Evolutionary conservation across 1,140 invertebrate genomes (phyloP).

Genomic region (Cecropterus lyciades): DNA sequence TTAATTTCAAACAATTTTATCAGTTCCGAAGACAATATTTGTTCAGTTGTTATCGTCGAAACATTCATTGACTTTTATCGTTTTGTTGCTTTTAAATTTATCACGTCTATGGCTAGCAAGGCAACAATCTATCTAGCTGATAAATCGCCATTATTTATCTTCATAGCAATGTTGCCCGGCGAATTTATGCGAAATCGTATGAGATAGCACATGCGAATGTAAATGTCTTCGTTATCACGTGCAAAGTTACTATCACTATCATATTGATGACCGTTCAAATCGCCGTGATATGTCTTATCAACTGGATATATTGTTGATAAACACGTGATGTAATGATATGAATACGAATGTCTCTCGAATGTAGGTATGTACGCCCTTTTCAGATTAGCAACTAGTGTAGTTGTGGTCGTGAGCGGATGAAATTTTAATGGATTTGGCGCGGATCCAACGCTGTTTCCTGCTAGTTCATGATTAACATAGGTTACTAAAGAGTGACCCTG

Average conservation of each 20-base stretch:
- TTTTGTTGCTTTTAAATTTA: constrained; percentile 23
- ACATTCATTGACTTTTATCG: constrained; percentile 13
- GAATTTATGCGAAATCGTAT: constrained; percentile 29
- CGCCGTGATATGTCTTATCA: constrained; percentile 18
- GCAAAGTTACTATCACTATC: constrained; percentile 8
- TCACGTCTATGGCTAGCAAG: constrained; percentile 13
- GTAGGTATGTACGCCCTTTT: constrained; percentile 5
- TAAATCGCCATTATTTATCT: constrained; percentile 33
- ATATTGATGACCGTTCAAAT: constrained; percentile 21
- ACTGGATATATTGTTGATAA: constrained; percentile 11
- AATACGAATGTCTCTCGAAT: constrained; percentile 10
- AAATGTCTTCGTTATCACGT: constrained; percentile 12
- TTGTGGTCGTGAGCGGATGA: constrained; percentile 8
- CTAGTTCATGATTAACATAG: constrained; percentile 33
- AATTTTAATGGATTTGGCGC: constrained; percentile 34
- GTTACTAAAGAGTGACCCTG: constrained; percentile 22
- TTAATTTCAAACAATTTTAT: too few relatives aligned
- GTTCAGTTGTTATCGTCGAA: background rate
- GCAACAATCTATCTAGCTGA: constrained; percentile 22
- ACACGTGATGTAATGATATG: constrained; percentile 17
- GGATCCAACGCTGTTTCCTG: constrained; percentile 13
- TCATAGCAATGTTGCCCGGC: constrained; percentile 15
- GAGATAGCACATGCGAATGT: constrained; percentile 23
- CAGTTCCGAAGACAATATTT: too few relatives aligned
- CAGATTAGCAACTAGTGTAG: constrained; percentile 22